Evolutionary conservation across 2,888 invertebrate species (phyloP), one percentile per base, ranked within the genome.

Genomic region (Drosophila picticornis): DNA sequence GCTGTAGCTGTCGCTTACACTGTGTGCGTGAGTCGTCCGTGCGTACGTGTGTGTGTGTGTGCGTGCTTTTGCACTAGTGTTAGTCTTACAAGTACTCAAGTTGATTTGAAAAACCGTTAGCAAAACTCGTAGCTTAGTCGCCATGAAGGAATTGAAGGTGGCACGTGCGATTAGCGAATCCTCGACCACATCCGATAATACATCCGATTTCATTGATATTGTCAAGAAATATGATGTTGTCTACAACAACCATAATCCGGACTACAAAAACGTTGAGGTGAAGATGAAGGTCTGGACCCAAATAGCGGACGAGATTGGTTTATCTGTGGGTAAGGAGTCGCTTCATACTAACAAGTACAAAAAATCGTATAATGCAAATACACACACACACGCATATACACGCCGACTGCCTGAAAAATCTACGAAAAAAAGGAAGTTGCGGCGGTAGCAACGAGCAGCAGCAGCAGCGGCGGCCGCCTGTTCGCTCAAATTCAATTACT

Each of bases 161-260:
- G 83, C 91, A 57, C 92, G 91, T 64, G 92, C 90, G 75, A 88
- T 90, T 61, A 92, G 92, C 72, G 92, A 92, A 76, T 91, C 90
- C 46, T 92, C 92, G 11, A 92, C 92, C 38, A 92, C 92, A 36
- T 92, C 92, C 59, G 93, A 93, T 78, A 93, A 92, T 68, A 93
- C 93, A 38, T 91, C 91, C 57, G 92, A 93, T 72, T 93, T 93
- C 75, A 93, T 93, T 71, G 93, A 92, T 76, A 93, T 93, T 67
- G 93, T 93, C 27, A 93, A 92, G 80, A 91, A 90, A 72, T 91
- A 93, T 73, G 92, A 93, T 77, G 91, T 93, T 56, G 92, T 93
- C 58, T 93, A 93, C 78, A 93, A 93, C 70, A 93, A 92, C 48
- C 92, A 92, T 72, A 92, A 93, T 90, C 92, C 93, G 34, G 92